Percentiles rank a stretch among this genome's conserved stretches.
phyloP scores from a whole-genome alignment of 2,888 invertebrate genomes.

The Dicyrtoma fusca region DNA sequence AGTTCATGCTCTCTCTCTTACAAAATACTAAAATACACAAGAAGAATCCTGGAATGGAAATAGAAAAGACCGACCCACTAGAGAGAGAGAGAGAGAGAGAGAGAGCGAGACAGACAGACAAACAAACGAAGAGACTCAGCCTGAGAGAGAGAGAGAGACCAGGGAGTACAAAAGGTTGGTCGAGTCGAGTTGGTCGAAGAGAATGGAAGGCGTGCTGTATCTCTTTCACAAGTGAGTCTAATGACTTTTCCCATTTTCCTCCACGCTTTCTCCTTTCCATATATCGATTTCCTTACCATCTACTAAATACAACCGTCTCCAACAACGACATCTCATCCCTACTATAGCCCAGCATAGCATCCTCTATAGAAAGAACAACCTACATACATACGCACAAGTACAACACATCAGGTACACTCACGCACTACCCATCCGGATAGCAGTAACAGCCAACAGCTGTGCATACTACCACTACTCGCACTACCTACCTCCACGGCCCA shows the following conservation, averaged over 20 bases:
- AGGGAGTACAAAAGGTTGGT: background rate
- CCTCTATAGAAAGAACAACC: no score
- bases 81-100: background rate
- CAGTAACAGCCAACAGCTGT: no score
- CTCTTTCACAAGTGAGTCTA: slow-evolving; percentile 48
- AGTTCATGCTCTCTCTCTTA: no score
- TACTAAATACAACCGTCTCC: background rate
- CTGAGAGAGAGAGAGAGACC: background rate
- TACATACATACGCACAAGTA: no score
- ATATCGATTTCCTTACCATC: slow-evolving; percentile 48
- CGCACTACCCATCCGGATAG: no score
- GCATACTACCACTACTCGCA: no score
- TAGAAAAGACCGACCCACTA: no score
- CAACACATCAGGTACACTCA: no score
- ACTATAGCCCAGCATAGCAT: background rate
- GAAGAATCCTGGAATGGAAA: no score
- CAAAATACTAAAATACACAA: no score
- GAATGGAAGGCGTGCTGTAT: slow-evolving; percentile 43
- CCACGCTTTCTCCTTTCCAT: slow-evolving; percentile 46
- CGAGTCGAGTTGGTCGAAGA: slow-evolving; percentile 2
- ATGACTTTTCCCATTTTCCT: slow-evolving; percentile 47
- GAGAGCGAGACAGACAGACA: no score
- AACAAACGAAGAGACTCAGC: background rate
- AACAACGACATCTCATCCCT: background rate
- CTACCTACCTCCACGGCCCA: no score